phyloP scores from a whole-genome alignment of 2,888 invertebrate genomes.

The Luperina nickerlii region DNA sequence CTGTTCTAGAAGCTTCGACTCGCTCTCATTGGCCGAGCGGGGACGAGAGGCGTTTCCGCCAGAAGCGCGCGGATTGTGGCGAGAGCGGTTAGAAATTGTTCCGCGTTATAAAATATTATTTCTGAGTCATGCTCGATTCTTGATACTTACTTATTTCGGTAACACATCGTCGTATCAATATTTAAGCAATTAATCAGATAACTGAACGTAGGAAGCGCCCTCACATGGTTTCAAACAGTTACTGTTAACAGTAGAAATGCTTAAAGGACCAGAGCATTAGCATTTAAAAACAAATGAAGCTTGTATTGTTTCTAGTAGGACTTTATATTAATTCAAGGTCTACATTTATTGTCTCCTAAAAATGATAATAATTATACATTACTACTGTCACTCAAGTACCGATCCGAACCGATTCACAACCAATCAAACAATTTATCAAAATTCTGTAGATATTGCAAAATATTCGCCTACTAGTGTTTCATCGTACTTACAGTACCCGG shows the following conservation, averaged over 20 bases:
- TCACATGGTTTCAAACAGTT: background rate
- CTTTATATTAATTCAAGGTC: background rate
- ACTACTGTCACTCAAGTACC: background rate
- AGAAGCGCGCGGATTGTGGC: background rate
- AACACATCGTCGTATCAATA: background rate
- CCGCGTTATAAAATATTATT: background rate
- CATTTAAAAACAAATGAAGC: background rate
- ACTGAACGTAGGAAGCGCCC: background rate
- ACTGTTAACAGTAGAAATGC: background rate
- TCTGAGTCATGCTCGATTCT: background rate
- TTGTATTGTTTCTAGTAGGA: background rate
- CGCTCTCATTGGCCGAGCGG: too few species aligned
- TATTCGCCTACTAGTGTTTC: background rate
- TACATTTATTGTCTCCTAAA: background rate
- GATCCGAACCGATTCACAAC: background rate
- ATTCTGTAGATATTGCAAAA: background rate
- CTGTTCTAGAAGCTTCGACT: background rate
- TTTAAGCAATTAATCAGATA: background rate
- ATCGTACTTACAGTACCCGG: background rate
- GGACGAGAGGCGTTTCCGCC: too few species aligned
- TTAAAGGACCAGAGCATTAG: background rate
- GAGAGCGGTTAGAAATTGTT: background rate
- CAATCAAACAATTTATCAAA: background rate
- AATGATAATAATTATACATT: background rate
- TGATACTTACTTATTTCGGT: background rate